Evolutionary conservation across 2,888 invertebrate genomes (phyloP), one percentile per base, ranked within the genome.

Genomic region (Aspidiotus rigidus): DNA sequence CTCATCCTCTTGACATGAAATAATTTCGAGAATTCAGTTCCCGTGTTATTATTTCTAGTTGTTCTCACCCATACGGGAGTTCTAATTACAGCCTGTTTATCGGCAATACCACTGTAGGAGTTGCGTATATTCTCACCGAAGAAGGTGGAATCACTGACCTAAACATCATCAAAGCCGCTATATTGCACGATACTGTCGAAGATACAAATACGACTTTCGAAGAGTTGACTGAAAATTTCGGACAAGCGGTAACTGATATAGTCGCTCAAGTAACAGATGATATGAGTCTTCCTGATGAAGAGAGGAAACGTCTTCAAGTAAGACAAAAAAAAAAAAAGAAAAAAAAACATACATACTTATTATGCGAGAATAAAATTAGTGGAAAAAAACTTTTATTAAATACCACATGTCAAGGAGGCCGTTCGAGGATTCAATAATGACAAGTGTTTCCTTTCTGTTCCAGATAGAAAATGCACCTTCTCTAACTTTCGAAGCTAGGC

Each of bases 171-270:
- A 81, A 87, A 78, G 87, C 89, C 8, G 90, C 90, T 0, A 74
- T 90, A 10, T 79, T 92, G 1, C 91, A 92, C 76, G 91, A 92
- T 75, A 89, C 89, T 0, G 87, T 92, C 1, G 91, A 92, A 79
- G 91, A 92, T 75, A 92, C 91, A 0, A 83, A 87, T 62, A 86
- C 90, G 1, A 86, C 85, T 0, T 82, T 86, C 72, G 83, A 83
- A 15, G 89, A 89, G 77, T 82, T 90, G 55, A 82, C 84, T 75
- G 69, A 76, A 39, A 74, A 79, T 54, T 90, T 89, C 79, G 89
- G 89, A 0, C 71, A 75, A 7, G 80, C 81, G 73, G 82, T 90
- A 15, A 75, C 79, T 11, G 74, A 75, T 8, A 80, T 88, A 72
- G 85, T 86, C 1, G 79, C 78, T 7, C 85, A 87, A 79, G 83